A percentile compares a stretch with the other conserved stretches of the same genome.
Evolutionary conservation across 2,113 vertebrate species (phyloP).

Genomic region (Cyphomyrus plagiostoma): DNA sequence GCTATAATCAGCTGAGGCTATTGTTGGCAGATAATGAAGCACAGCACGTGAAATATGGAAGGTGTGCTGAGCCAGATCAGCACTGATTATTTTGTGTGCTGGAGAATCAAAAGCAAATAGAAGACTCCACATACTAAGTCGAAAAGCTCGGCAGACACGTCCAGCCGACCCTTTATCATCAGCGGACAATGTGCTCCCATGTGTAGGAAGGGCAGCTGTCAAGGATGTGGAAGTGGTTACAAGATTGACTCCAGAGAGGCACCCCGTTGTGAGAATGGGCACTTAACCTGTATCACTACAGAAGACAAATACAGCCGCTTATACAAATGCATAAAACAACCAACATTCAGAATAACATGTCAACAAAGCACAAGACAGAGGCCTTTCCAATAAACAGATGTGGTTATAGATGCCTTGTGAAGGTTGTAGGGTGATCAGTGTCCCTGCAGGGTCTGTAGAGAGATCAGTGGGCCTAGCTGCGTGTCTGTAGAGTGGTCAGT

Average conservation of each 20-base stretch:
- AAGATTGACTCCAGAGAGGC: background rate
- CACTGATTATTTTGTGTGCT: background rate
- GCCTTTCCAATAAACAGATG: background rate
- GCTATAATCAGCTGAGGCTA: background rate
- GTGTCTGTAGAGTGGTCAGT: background rate
- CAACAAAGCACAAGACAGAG: background rate
- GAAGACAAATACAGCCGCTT: background rate
- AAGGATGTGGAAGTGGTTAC: background rate
- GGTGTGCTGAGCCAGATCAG: background rate
- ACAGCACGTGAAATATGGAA: background rate
- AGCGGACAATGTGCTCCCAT: background rate
- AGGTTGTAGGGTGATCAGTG: background rate
- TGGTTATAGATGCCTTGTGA: background rate
- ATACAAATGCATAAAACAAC: background rate
- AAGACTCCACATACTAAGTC: background rate
- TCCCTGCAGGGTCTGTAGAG: background rate
- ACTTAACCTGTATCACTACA: background rate
- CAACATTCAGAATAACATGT: background rate
- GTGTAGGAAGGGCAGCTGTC: background rate
- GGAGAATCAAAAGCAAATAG: background rate
- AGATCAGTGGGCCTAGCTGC: background rate
- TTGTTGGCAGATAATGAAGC: background rate
- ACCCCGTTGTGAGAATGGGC: background rate
- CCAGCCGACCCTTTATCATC: background rate
- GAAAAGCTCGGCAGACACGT: background rate